phyloP scores from a whole-genome alignment of 2,888 invertebrate species.

The Xestia xanthographa region DNA sequence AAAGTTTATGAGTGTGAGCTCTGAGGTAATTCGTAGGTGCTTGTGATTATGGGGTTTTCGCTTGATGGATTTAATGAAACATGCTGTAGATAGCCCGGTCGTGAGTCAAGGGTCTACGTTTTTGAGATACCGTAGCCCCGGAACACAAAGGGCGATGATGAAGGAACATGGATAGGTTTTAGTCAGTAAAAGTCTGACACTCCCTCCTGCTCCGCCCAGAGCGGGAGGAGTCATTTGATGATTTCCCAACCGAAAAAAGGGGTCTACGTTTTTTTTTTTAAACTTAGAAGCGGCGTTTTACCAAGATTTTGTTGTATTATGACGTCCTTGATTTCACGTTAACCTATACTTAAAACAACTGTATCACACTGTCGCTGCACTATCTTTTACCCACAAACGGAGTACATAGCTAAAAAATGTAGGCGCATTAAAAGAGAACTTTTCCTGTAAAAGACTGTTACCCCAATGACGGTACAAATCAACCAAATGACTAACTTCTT shows the following conservation, averaged over 20 bases:
- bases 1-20: constrained; percentile 47
- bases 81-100: neutral
- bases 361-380: neutral
- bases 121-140: no score
- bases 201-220: no score
- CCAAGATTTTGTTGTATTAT: neutral
- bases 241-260: no score
- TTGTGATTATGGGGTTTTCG: constrained; percentile 4
- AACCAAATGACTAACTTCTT: neutral
- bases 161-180: no score
- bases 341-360: neutral
- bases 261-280: no score
- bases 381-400: neutral
- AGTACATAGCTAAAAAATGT: no score
- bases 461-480: neutral
- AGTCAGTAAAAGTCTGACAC: no score
- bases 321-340: neutral
- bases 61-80: constrained; percentile 5
- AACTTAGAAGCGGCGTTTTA: no score
- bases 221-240: no score
- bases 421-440: neutral
- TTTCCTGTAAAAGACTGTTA: neutral
- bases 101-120: neutral
- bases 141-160: no score
- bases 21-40: constrained; percentile 4